A percentile compares a stretch with the other conserved stretches of the same genome.
phyloP scores from a whole-genome alignment of 2,888 invertebrate genomes.

The Andricus curvator region DNA sequence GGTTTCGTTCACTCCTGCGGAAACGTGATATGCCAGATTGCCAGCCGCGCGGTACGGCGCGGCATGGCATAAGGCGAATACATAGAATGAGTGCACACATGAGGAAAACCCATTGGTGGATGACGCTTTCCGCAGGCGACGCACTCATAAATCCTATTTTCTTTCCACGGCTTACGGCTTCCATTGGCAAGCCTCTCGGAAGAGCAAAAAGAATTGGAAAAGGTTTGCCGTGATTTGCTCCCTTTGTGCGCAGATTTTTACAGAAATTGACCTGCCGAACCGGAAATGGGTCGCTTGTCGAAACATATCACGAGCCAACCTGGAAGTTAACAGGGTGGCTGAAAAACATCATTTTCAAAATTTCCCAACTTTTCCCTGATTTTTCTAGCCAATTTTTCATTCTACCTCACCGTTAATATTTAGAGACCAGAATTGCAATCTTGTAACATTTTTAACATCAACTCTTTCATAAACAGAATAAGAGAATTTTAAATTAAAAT shows the following conservation, averaged over 20 bases:
- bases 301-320: conserved; percentile 23
- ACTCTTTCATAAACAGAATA: too few relatives aligned
- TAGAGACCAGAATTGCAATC: too few relatives aligned
- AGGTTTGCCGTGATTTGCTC: conserved; percentile 39
- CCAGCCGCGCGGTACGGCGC: conserved; percentile 37
- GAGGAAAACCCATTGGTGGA: conserved; percentile 2
- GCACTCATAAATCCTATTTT: conserved; percentile 48
- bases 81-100: conserved; percentile 7
- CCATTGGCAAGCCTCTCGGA: conserved; percentile 27
- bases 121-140: conserved; percentile 37
- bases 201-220: conserved; percentile 24
- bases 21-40: conserved; percentile 72
- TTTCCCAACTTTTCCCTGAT: too few relatives aligned
- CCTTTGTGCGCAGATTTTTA: conserved; percentile 43
- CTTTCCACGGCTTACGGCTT: conserved; percentile 26
- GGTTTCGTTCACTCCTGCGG: conserved; percentile 71
- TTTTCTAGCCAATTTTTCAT: too few relatives aligned
- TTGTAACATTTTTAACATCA: too few relatives aligned
- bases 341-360: too few relatives aligned
- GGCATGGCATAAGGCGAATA: not conserved
- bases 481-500: too few relatives aligned
- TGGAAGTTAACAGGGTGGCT: not conserved
- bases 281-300: conserved; percentile 41
- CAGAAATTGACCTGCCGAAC: conserved; percentile 46
- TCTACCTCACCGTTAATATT: too few relatives aligned